Conservation (phyloP, 64 coral and sea anemone genomes). For the Anthopleura sola region DNA sequence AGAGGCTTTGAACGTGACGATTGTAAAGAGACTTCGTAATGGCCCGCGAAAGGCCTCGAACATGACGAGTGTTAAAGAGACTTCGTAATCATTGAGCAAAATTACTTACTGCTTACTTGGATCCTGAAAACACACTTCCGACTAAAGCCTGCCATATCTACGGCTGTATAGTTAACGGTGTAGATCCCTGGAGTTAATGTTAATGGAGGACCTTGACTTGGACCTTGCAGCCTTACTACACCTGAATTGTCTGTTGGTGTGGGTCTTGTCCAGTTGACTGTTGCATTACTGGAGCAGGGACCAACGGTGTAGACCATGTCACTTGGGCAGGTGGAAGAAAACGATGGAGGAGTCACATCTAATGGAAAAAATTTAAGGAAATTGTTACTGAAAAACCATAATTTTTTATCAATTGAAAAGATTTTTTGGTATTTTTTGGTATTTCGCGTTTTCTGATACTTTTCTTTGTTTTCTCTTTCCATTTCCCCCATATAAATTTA, state of each 20-base stretch:
- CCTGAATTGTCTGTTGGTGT: slow-evolving; percentile 26
- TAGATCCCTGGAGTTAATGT: slow-evolving; percentile 9
- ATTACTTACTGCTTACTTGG: slow-evolving; percentile 14
- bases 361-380: neutral
- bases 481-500: too few species aligned
- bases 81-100: neutral
- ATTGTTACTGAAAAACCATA: too few species aligned
- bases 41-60: too few species aligned
- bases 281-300: neutral
- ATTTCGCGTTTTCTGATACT: too few species aligned
- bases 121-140: neutral
- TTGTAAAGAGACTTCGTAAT: neutral
- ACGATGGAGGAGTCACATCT: neutral
- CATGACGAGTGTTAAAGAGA: too few species aligned
- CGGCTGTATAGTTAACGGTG: neutral
- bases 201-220: neutral
- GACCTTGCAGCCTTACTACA: neutral
- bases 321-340: neutral
- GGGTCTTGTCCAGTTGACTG: slow-evolving; percentile 22
- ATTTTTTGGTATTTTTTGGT: too few species aligned
- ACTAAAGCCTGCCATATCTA: neutral
- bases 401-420: too few species aligned
- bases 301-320: slow-evolving; percentile 1
- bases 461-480: too few species aligned
- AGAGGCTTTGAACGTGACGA: too few species aligned